These are phyloP conservation scores for Ornithorhynchus anatinus DNA, from an alignment of 2,113 vertebrate species.

Conservation along the genomic window DNA sequence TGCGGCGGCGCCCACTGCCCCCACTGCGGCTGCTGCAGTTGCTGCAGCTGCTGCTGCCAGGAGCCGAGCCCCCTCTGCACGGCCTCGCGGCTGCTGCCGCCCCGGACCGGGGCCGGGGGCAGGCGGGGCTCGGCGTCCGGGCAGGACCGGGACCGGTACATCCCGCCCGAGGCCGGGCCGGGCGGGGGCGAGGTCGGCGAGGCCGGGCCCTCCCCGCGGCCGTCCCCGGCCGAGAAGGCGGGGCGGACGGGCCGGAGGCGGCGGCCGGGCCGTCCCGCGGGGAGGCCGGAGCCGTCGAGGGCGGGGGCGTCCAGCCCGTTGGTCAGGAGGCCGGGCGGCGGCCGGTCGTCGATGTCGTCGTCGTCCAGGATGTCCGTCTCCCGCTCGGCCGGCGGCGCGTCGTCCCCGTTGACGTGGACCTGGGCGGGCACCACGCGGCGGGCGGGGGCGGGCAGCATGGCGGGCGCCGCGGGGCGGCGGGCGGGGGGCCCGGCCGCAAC, in stretches of 20 bases:
- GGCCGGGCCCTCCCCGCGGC: slow-evolving; percentile 50
- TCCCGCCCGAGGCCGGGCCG: slow-evolving; percentile 58
- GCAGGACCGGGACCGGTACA: slow-evolving; percentile 88
- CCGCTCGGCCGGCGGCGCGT: slow-evolving; percentile 74
- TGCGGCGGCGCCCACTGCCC: slow-evolving; percentile 76
- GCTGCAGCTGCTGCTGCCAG: slow-evolving; percentile 84
- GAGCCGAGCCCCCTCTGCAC: slow-evolving; percentile 93
- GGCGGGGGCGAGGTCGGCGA: slow-evolving; percentile 53
- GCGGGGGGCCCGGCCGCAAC: slow-evolving; percentile 56
- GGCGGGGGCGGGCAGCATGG: slow-evolving; percentile 15
- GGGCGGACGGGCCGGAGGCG: slow-evolving; percentile 60
- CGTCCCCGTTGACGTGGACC: slow-evolving; percentile 89
- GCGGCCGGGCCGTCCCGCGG: slow-evolving; percentile 50
- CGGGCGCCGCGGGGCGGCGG: slow-evolving; percentile 51
- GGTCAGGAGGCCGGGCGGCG: slow-evolving; percentile 67
- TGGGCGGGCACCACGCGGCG: slow-evolving; percentile 91
- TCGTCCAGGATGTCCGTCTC: slow-evolving; percentile 98
- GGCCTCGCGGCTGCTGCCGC: slow-evolving; percentile 92
- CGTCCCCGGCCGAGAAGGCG: slow-evolving; percentile 79
- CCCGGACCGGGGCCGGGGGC: slow-evolving; percentile 86
- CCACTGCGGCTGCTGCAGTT: slow-evolving; percentile 70
- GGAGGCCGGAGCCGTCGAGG: slow-evolving; percentile 77
- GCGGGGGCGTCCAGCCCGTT: slow-evolving; percentile 74
- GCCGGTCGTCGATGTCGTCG: slow-evolving; percentile 80
- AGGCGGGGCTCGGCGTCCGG: slow-evolving; percentile 69